Conservation (phyloP, 2,797 vertebrate species). For the Helicolenus hilgendorfi region DNA sequence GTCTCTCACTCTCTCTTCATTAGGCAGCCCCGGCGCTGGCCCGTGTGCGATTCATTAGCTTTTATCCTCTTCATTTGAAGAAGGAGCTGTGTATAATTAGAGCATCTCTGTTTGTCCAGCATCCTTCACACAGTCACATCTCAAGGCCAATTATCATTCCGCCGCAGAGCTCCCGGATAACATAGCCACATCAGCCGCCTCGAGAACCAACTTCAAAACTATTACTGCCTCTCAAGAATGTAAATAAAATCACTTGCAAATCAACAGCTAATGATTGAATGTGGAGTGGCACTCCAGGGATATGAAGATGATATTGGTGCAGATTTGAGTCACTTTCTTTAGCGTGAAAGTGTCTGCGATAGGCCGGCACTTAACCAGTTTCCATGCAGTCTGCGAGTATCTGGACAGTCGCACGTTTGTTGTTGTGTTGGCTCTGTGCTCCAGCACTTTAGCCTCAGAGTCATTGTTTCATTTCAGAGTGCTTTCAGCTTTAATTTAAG, state of each 20-base stretch:
- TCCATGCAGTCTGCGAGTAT: neutral
- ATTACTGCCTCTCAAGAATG: conserved; percentile 86
- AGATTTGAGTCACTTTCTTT: conserved; percentile 36
- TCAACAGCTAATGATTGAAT: conserved; percentile 86
- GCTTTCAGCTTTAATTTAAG: conserved; percentile 7
- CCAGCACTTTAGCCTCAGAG: neutral
- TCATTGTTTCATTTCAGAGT: neutral
- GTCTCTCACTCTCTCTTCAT: conserved; percentile 86
- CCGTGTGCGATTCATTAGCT: conserved; percentile 90
- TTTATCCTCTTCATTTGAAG: conserved; percentile 90
- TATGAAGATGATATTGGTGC: conserved; percentile 51
- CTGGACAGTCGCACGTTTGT: conserved; percentile 11
- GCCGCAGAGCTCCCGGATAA: conserved; percentile 69
- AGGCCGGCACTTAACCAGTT: conserved; percentile 2
- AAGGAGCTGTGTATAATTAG: conserved; percentile 89
- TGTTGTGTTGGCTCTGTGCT: neutral
- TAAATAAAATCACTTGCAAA: conserved; percentile 88
- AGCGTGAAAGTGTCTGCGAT: conserved; percentile 16
- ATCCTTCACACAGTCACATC: conserved; percentile 85
- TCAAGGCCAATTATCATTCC: conserved; percentile 89
- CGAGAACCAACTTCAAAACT: conserved; percentile 81
- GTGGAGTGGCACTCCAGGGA: conserved; percentile 80
- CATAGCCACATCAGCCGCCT: conserved; percentile 70
- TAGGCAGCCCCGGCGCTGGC: conserved; percentile 84
- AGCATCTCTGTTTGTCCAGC: conserved; percentile 89